A percentile compares a stretch with the other conserved stretches of the same genome.
Conservation (phyloP, 2,797 vertebrate genomes). For the Dromococcyx pavoninus region DNA sequence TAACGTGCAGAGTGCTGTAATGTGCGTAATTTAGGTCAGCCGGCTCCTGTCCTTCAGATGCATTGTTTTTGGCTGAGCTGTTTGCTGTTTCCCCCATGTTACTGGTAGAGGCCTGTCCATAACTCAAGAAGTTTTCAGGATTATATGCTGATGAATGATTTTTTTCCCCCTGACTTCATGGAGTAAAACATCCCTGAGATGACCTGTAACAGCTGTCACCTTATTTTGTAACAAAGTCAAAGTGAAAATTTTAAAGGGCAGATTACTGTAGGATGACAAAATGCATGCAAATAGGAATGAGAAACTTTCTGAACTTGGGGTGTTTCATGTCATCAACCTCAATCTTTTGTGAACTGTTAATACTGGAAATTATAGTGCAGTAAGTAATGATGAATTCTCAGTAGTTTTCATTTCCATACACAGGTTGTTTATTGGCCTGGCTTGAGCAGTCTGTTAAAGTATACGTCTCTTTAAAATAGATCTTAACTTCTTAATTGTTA, state of each 20-base stretch:
- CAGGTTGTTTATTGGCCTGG: not conserved
- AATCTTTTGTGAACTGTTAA: not conserved
- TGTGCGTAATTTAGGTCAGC: not conserved
- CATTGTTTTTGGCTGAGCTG: not conserved
- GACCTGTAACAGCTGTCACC: not conserved
- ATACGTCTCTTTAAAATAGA: not conserved
- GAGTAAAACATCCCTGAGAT: not conserved
- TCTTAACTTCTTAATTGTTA: not conserved
- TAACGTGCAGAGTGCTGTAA: not conserved
- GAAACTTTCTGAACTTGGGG: not conserved
- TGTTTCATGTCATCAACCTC: rapidly evolving
- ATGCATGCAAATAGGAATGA: not conserved
- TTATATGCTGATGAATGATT: not conserved
- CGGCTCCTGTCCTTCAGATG: not conserved
- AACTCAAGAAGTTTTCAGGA: not conserved
- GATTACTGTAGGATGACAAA: not conserved
- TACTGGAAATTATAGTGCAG: not conserved
- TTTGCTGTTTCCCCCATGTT: rapidly evolving
- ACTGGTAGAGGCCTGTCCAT: not conserved
- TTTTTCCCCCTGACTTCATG: rapidly evolving
- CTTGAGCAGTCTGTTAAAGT: not conserved
- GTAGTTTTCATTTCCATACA: not conserved
- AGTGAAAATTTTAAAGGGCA: not conserved
- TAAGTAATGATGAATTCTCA: not conserved
- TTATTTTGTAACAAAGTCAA: not conserved